Percentiles rank a stretch among this genome's conserved stretches.
Evolutionary conservation across 2,888 invertebrate species (phyloP).

Genomic region (Polyploca ridens): DNA sequence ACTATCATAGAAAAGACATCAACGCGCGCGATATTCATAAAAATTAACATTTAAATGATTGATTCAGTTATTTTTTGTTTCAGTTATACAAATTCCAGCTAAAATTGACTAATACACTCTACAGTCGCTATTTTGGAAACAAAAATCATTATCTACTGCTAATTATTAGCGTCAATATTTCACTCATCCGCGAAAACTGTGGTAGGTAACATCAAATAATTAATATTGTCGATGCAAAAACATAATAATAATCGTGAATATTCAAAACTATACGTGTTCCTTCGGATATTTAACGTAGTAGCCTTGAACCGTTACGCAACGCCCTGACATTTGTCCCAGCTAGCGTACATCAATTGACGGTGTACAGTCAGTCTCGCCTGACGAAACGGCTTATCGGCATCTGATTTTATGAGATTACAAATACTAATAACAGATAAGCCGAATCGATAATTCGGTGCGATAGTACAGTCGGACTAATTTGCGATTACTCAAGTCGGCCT

Average conservation of each 20-base stretch:
- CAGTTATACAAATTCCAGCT: background rate
- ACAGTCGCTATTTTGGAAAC: conserved; percentile 38
- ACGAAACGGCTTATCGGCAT: conserved; percentile 50
- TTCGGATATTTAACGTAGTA: conserved; percentile 48
- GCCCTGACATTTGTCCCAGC: conserved; percentile 57
- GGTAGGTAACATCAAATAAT: conserved; percentile 27
- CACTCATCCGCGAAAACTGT: conserved; percentile 30
- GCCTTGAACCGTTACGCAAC: conserved; percentile 78
- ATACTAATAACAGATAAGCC: conserved; percentile 40
- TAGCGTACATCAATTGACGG: conserved; percentile 47
- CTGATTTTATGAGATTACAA: conserved; percentile 42
- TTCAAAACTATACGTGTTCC: conserved; percentile 50
- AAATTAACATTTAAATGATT: too few species aligned
- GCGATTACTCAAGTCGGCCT: conserved; percentile 53
- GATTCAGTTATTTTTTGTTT: too few species aligned
- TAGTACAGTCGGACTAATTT: conserved; percentile 52
- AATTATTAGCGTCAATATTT: conserved; percentile 38
- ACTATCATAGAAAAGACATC: conserved; percentile 51
- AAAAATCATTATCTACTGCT: conserved; percentile 36
- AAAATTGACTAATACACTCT: conserved; percentile 30
- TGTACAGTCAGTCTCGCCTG: conserved; percentile 43
- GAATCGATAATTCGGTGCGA: conserved; percentile 36
- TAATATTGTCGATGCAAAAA: conserved; percentile 29
- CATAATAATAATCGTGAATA: conserved; percentile 48
- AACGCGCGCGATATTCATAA: conserved; percentile 39